Evolutionary conservation across 2,797 vertebrate genomes (phyloP), one percentile per base, ranked within the genome.

Genomic region (Melanotaenia pygmaea): DNA sequence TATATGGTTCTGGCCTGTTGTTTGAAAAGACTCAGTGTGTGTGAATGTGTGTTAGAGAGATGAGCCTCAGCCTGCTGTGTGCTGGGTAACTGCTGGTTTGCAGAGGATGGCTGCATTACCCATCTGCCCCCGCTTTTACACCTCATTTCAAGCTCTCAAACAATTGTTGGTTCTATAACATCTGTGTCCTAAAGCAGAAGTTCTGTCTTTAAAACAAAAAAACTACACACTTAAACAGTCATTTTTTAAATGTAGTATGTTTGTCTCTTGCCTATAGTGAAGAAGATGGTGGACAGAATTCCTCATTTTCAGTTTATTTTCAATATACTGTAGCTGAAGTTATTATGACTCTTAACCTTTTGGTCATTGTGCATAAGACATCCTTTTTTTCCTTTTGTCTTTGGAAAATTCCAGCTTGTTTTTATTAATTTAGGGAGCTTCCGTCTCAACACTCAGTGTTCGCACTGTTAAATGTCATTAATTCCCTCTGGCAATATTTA

Each of bases 1-100:
- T 86, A 81, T 85, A 79, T 71, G 58, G 72, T 65, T 68, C 62
- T 62, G 76, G 70, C 26, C 80, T 82, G 63, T 74, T 90, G 75
- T 81, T 74, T 84, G 72, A 71, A 66, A 57, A 59, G 66, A 63
- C 54, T 22, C 5, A 45, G 61, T 70, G 57, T 73, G 63, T 69
- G 59, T 60, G 45, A 45, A 59, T 72, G 64, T 53, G 54, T 28
- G 53, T 9, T 18, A 67, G 20, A 38, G 54, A 37, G 64, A 40
- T 28, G 59, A 73, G 59, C 35, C 60, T 74, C 68, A 64, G 66
- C 59, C 77, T 78, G 78, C 70, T 79, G 59, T 47, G 61, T 68
- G 64, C 61, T 69, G 76, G 61, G 67, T 79, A 61, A 65, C 72
- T 61, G 74, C 59, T 81, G 77, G 64, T 59, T 72, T 69, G 54